phyloP scores from a whole-genome alignment of 2,797 vertebrate genomes.

The Eulemur mongoz region DNA sequence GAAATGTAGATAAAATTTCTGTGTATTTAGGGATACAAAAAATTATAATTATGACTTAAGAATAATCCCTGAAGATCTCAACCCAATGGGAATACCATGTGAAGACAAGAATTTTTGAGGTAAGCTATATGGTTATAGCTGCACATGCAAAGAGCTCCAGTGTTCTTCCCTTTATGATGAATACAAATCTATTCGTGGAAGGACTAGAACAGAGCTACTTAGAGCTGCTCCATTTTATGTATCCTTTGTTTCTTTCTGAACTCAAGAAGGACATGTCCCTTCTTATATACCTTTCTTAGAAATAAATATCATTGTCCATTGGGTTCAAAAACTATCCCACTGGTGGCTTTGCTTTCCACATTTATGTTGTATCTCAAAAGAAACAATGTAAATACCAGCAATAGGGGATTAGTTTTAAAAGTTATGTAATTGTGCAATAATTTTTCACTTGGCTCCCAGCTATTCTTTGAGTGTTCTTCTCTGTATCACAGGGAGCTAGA shows the following conservation, averaged over 20 bases:
- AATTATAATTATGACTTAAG: not conserved
- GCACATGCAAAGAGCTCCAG: not conserved
- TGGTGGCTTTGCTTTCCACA: not conserved
- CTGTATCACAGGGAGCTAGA: not conserved
- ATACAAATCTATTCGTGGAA: not conserved
- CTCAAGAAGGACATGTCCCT: not conserved
- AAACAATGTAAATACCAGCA: constrained; percentile 5
- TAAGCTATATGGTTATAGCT: not conserved
- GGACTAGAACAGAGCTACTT: not conserved
- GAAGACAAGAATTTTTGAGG: not conserved
- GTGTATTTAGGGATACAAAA: not conserved
- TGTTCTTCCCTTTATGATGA: not conserved
- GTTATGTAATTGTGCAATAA: not conserved
- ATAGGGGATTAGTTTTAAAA: not conserved
- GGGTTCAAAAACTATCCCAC: not conserved
- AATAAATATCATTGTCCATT: constrained; percentile 30
- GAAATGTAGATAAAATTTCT: not conserved
- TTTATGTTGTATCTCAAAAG: constrained; percentile 10
- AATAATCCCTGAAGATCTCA: constrained; percentile 9
- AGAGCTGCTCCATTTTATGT: not conserved
- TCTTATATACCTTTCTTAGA: not conserved
- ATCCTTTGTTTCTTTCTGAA: not conserved
- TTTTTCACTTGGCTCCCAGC: constrained; percentile 7
- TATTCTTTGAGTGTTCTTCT: not conserved
- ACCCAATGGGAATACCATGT: not conserved